Evolutionary conservation across 1,140 invertebrate genomes (phyloP).

Genomic region (Pseudomyrmex flavicornis): DNA sequence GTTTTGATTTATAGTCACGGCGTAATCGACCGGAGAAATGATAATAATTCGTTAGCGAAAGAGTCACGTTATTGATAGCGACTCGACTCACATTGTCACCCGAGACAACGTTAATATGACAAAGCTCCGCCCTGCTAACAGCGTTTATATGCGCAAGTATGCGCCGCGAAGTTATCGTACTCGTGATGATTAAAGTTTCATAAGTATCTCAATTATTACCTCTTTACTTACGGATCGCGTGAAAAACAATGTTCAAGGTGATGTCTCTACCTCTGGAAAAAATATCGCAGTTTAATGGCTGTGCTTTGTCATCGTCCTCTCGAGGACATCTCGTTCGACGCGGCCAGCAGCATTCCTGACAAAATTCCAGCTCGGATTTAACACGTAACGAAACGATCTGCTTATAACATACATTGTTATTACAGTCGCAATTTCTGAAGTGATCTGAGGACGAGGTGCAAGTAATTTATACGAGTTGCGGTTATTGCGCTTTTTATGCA

Average conservation of each 20-base stretch:
- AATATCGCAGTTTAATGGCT: conserved; percentile 31
- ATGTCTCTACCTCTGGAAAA: conserved; percentile 39
- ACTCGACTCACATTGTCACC: conserved; percentile 56
- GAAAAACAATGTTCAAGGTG: conserved; percentile 5
- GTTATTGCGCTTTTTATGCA: no score
- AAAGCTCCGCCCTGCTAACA: conserved; percentile 59
- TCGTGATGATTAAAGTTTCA: conserved; percentile 51
- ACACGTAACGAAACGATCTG: not conserved
- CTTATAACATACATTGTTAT: no score
- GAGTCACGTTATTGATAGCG: not conserved
- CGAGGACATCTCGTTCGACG: conserved; percentile 34
- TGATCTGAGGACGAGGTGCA: not conserved
- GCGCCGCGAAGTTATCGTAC: conserved; percentile 27
- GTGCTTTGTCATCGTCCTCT: conserved; percentile 34
- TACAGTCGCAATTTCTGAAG: not conserved
- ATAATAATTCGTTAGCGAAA: conserved; percentile 64
- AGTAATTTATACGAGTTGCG: not conserved
- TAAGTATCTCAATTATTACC: conserved; percentile 72
- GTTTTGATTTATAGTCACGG: conserved; percentile 65
- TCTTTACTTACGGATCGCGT: conserved; percentile 51
- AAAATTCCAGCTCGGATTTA: conserved; percentile 56
- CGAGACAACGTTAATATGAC: conserved; percentile 56
- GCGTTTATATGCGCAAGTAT: conserved; percentile 15
- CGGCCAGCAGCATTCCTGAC: conserved; percentile 16
- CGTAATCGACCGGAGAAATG: conserved; percentile 51